A percentile compares a stretch with the other conserved stretches of the same genome.
These are phyloP conservation scores for Leptopilina boulardi DNA, from an alignment of 1,140 invertebrate genomes.

Conservation along the genomic window DNA sequence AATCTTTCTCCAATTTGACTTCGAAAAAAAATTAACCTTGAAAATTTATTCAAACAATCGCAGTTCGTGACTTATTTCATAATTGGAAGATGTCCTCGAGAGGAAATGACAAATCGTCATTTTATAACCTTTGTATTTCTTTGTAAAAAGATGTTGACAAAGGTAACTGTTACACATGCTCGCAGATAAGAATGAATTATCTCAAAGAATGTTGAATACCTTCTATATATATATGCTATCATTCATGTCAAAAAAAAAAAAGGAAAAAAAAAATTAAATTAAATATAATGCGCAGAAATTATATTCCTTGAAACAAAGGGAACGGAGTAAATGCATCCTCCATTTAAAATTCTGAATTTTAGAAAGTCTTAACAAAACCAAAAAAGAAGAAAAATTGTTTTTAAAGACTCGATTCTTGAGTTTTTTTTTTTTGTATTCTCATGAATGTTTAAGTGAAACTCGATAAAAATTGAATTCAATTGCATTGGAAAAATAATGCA, in stretches of 20 bases:
- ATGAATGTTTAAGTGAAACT: background rate
- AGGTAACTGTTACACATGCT: conserved; percentile 25
- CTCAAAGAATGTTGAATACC: background rate
- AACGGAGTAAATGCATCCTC: background rate
- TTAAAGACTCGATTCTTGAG: background rate
- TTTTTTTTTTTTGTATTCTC: background rate
- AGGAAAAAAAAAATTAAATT: no score
- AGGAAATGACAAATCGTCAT: conserved; percentile 1
- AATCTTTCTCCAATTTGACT: background rate
- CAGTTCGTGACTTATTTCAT: conserved; percentile 25
- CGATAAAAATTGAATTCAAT: background rate
- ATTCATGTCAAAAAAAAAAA: background rate
- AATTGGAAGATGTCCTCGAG: conserved; percentile 21
- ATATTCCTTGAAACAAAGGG: background rate
- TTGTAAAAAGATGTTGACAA: conserved; percentile 23
- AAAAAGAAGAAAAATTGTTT: background rate
- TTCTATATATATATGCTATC: background rate
- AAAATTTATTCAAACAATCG: background rate
- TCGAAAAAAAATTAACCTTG: background rate
- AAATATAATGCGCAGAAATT: background rate
- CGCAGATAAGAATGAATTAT: background rate
- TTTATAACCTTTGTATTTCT: conserved; percentile 1
- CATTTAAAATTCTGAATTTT: background rate
- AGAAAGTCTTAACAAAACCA: background rate
- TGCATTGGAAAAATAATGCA: conserved; percentile 18